Evolutionary conservation across 1,140 invertebrate species (phyloP).

Genomic region (Drosophila pectinifera): DNA sequence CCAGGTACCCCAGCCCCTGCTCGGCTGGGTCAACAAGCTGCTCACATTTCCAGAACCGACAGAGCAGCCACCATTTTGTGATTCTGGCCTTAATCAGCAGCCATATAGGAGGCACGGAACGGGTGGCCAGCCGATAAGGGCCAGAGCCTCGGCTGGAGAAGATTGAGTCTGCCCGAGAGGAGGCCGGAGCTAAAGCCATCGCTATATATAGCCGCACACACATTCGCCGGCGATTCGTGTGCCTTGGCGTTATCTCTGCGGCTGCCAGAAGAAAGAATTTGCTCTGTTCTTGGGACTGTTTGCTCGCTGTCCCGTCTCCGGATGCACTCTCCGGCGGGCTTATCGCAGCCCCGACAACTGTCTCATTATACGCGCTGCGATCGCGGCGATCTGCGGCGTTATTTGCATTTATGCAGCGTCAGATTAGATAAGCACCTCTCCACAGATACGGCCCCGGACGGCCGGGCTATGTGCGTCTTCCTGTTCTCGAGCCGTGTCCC

Average conservation of each 20-base stretch:
- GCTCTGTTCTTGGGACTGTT: conserved; percentile 79
- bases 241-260: conserved; percentile 56
- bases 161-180: conserved; percentile 61
- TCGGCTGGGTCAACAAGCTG: conserved; percentile 67
- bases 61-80: conserved; percentile 68
- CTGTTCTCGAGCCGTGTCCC: conserved; percentile 63
- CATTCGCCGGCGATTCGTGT: conserved; percentile 26
- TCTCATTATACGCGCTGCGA: conserved; percentile 64
- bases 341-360: conserved; percentile 66
- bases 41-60: conserved; percentile 46
- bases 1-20: conserved; percentile 14
- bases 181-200: conserved; percentile 6
- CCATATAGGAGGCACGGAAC: conserved; percentile 39
- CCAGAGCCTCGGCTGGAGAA: conserved; percentile 20
- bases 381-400: conserved; percentile 60
- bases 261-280: conserved; percentile 76
- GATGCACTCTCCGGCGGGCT: conserved; percentile 69
- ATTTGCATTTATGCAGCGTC: conserved; percentile 81
- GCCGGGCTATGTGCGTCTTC: conserved; percentile 59
- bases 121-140: conserved; percentile 62
- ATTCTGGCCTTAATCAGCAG: conserved; percentile 73
- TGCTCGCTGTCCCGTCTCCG: conserved; percentile 63
- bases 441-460: conserved; percentile 37
- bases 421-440: conserved; percentile 71
- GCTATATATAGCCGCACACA: conserved; percentile 60